phyloP scores from a whole-genome alignment of 2,888 invertebrate species.

The Xestia rhomboidea region DNA sequence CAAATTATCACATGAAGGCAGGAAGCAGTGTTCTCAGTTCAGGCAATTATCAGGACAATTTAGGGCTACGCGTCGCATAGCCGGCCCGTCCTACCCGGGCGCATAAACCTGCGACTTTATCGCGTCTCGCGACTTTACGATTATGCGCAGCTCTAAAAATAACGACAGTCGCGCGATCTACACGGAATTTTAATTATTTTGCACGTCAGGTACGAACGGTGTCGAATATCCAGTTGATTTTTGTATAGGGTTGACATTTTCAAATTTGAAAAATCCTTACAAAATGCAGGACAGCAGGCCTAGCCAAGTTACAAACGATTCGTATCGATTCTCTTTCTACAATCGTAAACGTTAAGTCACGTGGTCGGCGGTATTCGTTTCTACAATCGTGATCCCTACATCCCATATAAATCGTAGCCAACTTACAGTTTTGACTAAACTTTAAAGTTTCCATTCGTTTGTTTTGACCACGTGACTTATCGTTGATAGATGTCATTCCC shows the following conservation, averaged over 20 bases:
- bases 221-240: conserved; percentile 21
- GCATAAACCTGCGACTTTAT: conserved; percentile 65
- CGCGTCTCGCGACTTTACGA: conserved; percentile 48
- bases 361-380: too few relatives aligned
- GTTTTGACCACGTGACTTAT: too few relatives aligned
- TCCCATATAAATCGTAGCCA: too few relatives aligned
- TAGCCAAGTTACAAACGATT: too few relatives aligned
- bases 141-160: conserved; percentile 56
- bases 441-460: too few relatives aligned
- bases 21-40: conserved; percentile 59
- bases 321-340: too few relatives aligned
- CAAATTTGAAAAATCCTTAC: neutral
- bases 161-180: conserved; percentile 45
- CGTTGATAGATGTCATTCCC: too few relatives aligned
- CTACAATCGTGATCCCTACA: too few relatives aligned
- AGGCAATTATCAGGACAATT: conserved; percentile 70
- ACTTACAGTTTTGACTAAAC: too few relatives aligned
- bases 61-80: conserved; percentile 56
- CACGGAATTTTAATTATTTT: conserved; percentile 61
- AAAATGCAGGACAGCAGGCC: neutral
- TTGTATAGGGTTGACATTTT: neutral
- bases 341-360: too few relatives aligned
- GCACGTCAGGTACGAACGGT: conserved; percentile 47
- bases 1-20: conserved; percentile 54
- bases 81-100: conserved; percentile 20